A percentile compares a stretch with the other conserved stretches of the same genome.
Evolutionary conservation across 2,888 invertebrate species (phyloP).

Genomic region (Crepidodera aurea): DNA sequence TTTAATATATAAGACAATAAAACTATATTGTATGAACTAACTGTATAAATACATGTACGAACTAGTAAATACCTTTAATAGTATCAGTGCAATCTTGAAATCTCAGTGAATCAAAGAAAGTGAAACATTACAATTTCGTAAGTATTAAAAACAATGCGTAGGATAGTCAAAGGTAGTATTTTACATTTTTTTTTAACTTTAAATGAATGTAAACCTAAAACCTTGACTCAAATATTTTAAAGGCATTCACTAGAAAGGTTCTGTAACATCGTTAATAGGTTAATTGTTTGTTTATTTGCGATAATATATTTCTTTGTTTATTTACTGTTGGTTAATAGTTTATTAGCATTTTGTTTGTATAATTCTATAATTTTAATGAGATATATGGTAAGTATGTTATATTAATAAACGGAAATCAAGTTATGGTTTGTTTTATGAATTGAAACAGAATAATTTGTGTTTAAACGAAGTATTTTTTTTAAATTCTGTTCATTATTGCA

Average conservation of each 20-base stretch:
- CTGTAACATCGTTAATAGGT: constrained; percentile 17
- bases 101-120: constrained; percentile 8
- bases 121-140: constrained; percentile 15
- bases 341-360: constrained; percentile 7
- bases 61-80: too few relatives aligned
- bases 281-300: constrained; percentile 21
- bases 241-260: constrained; percentile 19
- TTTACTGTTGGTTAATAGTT: background rate
- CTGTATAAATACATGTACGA: too few relatives aligned
- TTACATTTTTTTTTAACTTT: constrained; percentile 11
- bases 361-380: background rate
- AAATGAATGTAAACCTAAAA: constrained; percentile 11
- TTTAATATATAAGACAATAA: too few relatives aligned
- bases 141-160: constrained; percentile 25
- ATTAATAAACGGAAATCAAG: too few relatives aligned
- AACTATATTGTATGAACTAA: too few relatives aligned
- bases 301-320: constrained; percentile 6
- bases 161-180: constrained; percentile 22
- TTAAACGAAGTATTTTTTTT: too few relatives aligned
- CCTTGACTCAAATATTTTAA: constrained; percentile 24
- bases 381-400: background rate
- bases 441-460: too few relatives aligned
- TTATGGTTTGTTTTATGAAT: too few relatives aligned
- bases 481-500: too few relatives aligned
- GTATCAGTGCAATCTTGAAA: background rate